phyloP scores from a whole-genome alignment of 2,113 vertebrate species.

The Nibea albiflora region DNA sequence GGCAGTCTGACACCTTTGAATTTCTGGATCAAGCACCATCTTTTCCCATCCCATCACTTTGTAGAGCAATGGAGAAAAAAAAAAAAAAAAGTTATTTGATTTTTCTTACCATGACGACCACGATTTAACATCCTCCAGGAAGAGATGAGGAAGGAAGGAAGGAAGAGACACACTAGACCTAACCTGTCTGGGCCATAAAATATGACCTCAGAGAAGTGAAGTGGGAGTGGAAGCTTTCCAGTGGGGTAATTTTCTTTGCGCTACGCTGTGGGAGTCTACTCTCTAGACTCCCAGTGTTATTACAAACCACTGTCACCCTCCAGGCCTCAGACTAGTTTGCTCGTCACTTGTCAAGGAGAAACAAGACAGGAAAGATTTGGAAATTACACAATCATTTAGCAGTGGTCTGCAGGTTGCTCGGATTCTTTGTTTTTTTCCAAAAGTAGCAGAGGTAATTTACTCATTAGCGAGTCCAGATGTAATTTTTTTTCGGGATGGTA shows the following conservation, averaged over 20 bases:
- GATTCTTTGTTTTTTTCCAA: constrained; percentile 5
- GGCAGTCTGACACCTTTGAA: constrained; percentile 23
- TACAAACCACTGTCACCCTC: constrained; percentile 52
- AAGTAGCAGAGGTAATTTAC: constrained; percentile 14
- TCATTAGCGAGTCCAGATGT: constrained; percentile 5
- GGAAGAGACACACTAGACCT: constrained; percentile 47
- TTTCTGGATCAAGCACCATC: constrained; percentile 43
- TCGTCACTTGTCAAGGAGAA: constrained; percentile 64
- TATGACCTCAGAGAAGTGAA: constrained; percentile 52
- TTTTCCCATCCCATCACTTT: constrained; percentile 17
- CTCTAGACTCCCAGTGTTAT: constrained; percentile 65
- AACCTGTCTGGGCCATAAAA: constrained; percentile 54
- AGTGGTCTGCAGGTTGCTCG: constrained; percentile 8
- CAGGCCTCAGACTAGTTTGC: constrained; percentile 46
- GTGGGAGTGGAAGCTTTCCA: constrained; percentile 25
- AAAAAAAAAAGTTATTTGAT: constrained; percentile 38
- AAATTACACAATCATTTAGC: constrained; percentile 50
- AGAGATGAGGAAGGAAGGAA: constrained; percentile 7
- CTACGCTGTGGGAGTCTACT: constrained; percentile 34
- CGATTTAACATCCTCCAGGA: constrained; percentile 52
- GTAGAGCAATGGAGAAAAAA: constrained; percentile 48
- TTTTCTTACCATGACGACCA: constrained; percentile 42
- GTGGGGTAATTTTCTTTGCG: constrained; percentile 55
- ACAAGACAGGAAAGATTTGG: constrained; percentile 41
- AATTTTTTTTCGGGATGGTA: constrained; percentile 27